Evolutionary conservation across 2,888 invertebrate genomes (phyloP), one percentile per base, ranked within the genome.

Genomic region (Tipula lateralis): DNA sequence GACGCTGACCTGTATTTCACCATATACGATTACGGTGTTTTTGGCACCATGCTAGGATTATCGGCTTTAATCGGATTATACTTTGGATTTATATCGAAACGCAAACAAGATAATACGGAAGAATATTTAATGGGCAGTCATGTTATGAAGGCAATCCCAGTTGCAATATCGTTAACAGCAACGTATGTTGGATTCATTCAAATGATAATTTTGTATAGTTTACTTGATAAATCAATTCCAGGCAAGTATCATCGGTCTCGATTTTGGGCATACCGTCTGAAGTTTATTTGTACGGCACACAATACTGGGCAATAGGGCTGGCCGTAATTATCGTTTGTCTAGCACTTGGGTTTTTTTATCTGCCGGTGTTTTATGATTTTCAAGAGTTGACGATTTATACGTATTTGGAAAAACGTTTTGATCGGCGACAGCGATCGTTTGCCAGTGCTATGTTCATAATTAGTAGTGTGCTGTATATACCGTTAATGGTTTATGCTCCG

Each of bases 301-400:
- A 82, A 30, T 32, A 30, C 29, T 82, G 82, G 82, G 30, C 82
- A 4, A 32, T 82, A 1, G 29, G 82, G 1, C 1, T 82, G 30
- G n/a, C 82, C 29, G n/a, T 82, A 30, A 82, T 82, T 82, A 32
- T 82, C 9, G 82, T 82, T 4, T 32, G 30, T 6, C 30, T 88
- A 6, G 34, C 89, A 12, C 87, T 88, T 1, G 84, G 89, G 29
- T 88, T 87, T 85, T 86, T 91, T n/a, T 92, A 91, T 86, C 86
- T 91, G 29, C 92, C 92, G 0, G 90, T 92, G 0, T 92, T 91
- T 87, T 91, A 90, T 86, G 89, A 90, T 83, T 88, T 92, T 3
- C 90, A 91, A 86, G 86, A 91, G 30, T 90, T 90, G 29, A 85
- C 86, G 29, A 89, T 89, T 1, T 91, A 90, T 86, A 90, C 88